Base-by-base conservation (phyloP, 1,140 invertebrate genomes). In the Drosophila lowei region DNA sequence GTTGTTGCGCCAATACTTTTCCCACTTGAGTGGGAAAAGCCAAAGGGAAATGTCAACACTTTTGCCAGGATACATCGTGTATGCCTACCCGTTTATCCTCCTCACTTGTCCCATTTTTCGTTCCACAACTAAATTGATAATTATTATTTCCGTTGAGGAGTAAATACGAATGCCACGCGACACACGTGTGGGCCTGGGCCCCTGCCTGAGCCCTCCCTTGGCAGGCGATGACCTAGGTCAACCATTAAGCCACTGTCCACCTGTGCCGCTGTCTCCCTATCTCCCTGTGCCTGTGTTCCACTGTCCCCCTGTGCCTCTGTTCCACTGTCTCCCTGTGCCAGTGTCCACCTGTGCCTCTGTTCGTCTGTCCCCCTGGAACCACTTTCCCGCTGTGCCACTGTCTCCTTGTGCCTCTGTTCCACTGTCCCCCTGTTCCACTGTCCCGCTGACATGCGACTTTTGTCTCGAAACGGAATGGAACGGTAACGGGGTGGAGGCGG, bases 401-500 rank as follows among this genome's bases (percentile, higher is more conserved):
- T n/a, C n/a, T n/a, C n/a, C n/a, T n/a, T n/a, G n/a, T n/a, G n/a
- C n/a, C n/a, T n/a, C n/a, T n/a, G n/a, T n/a, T n/a, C 25, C 18
- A 15, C 5, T 30, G 34, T 52, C 44, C 53, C 2, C 23, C 3
- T 7, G 38, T 44, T 6, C 38, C 5, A 5, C 47, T 56, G 64
- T 75, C 46, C 58, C 16, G 61, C 62, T 75, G 80, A 85, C 79
- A 83, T 83, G 79, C 79, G 84, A 84, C 74, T 70, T 63, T 62
- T 56, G n/a, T 68, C 63, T 68, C 50, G 28, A 30, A 30, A 9
- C 2, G 28, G 79, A 75, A 43, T 63, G 56, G 50, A 44, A 49
- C 63, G 4, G 5, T 5, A 25, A 25, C 21, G 21, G 4, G 21
- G 21, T 5, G 21, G 21, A 2, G 2, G 0, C 21, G 21, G 42